A percentile compares a stretch with the other conserved stretches of the same genome.
Conservation (phyloP, 2,888 invertebrate genomes). For the Nudaria mundana region DNA sequence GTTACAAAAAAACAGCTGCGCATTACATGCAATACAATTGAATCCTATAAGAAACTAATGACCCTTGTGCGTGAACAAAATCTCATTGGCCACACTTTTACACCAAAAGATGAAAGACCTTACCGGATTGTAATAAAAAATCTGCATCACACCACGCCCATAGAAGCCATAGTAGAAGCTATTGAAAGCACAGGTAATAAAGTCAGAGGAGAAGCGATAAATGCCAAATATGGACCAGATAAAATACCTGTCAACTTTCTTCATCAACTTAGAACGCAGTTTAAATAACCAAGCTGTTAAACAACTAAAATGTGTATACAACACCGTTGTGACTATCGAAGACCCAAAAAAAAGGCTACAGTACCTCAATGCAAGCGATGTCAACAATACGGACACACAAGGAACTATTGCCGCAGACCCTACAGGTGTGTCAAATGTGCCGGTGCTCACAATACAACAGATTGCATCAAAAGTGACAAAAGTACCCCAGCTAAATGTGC, state of each 20-base stretch:
- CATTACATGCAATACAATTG: background rate
- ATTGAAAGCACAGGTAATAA: background rate
- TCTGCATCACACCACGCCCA: background rate
- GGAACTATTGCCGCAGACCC: background rate
- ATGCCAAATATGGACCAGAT: background rate
- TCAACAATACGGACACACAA: background rate
- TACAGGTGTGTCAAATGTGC: background rate
- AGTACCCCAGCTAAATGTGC: background rate
- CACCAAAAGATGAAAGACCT: background rate
- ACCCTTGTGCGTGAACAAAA: background rate
- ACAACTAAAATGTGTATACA: background rate
- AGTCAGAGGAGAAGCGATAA: background rate
- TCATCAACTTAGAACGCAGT: too few relatives aligned
- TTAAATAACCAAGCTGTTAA: background rate
- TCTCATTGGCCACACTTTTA: too few relatives aligned
- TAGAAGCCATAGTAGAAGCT: background rate
- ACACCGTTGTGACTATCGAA: background rate
- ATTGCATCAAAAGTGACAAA: background rate
- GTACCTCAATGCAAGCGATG: background rate
- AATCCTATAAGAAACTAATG: background rate
- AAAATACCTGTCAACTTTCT: too few relatives aligned
- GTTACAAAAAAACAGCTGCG: too few relatives aligned
- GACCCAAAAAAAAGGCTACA: background rate
- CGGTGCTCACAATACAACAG: background rate
- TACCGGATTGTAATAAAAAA: background rate